Evolutionary conservation across 2,888 invertebrate genomes (phyloP).

Genomic region (Crocallis elinguaria): DNA sequence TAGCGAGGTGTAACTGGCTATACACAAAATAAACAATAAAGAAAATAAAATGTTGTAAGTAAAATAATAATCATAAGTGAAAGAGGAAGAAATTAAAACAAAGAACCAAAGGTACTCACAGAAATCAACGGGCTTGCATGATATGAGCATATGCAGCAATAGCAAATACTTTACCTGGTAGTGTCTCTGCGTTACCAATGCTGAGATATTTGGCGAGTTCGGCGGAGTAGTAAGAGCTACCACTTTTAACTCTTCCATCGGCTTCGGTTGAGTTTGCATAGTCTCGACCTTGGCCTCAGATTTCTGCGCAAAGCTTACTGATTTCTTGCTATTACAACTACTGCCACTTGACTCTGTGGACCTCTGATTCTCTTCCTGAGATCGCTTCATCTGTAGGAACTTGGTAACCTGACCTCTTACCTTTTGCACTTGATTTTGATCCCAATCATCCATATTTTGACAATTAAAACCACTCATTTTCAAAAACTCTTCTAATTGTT

Average conservation of each 20-base stretch:
- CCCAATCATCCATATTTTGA: slow-evolving; percentile 87
- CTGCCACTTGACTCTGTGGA: slow-evolving; percentile 85
- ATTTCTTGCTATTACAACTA: slow-evolving; percentile 87
- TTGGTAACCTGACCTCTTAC: slow-evolving; percentile 89
- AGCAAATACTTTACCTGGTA: slow-evolving; percentile 81
- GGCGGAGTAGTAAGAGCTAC: slow-evolving; percentile 86
- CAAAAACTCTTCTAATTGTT: slow-evolving; percentile 88
- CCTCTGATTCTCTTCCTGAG: slow-evolving; percentile 87
- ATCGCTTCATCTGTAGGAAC: slow-evolving; percentile 88
- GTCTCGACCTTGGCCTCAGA: slow-evolving; percentile 66
- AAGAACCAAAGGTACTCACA: slow-evolving; percentile 78
- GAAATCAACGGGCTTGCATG: slow-evolving; percentile 69
- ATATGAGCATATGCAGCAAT: slow-evolving; percentile 43
- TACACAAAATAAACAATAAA: slow-evolving; percentile 36
- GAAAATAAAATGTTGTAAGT: neutral
- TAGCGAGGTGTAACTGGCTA: slow-evolving; percentile 18
- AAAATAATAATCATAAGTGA: neutral
- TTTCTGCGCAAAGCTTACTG: slow-evolving; percentile 91
- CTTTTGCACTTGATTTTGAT: slow-evolving; percentile 88
- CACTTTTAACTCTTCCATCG: slow-evolving; percentile 80
- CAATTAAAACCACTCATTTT: slow-evolving; percentile 89
- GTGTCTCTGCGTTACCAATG: slow-evolving; percentile 84
- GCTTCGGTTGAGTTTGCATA: slow-evolving; percentile 75
- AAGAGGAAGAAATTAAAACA: slow-evolving; percentile 50
- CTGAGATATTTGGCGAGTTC: slow-evolving; percentile 90